A percentile compares a stretch with the other conserved stretches of the same genome.
Evolutionary conservation across 2,888 invertebrate genomes (phyloP).

Genomic region (Perithous albicinctus): DNA sequence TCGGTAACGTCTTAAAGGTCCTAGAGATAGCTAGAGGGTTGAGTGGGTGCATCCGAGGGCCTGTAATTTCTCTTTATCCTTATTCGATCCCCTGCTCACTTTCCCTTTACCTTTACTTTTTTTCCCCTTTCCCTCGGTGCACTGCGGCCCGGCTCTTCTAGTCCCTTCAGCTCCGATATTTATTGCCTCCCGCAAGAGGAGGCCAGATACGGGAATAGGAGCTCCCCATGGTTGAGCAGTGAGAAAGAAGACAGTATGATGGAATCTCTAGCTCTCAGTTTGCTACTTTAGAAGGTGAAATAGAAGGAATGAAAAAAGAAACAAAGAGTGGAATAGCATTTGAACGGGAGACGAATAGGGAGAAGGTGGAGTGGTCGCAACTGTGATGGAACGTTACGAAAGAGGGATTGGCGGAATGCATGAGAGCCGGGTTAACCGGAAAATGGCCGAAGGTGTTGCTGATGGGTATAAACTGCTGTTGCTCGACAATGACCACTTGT

Average conservation of each 20-base stretch:
- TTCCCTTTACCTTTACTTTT: constrained; percentile 32
- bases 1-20: constrained; percentile 47
- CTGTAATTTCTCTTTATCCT: constrained; percentile 80
- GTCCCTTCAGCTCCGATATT: constrained; percentile 71
- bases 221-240: constrained; percentile 29
- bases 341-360: constrained; percentile 31
- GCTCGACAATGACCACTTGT: constrained; percentile 21
- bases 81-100: constrained; percentile 67
- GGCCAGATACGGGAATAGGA: constrained; percentile 32
- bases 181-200: constrained; percentile 70
- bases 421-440: background rate
- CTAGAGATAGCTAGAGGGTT: constrained; percentile 24
- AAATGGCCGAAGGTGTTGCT: constrained; percentile 61
- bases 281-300: constrained; percentile 21
- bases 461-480: constrained; percentile 69
- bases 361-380: constrained; percentile 20
- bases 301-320: constrained; percentile 27
- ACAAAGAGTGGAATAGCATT: constrained; percentile 51
- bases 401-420: background rate
- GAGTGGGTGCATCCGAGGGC: constrained; percentile 74
- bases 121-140: constrained; percentile 27
- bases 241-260: constrained; percentile 62
- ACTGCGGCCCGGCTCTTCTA: constrained; percentile 60
- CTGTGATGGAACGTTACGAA: background rate
- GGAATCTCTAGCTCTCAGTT: constrained; percentile 61